These are phyloP conservation scores for Rhineura floridana DNA, from an alignment of 2,113 vertebrate genomes.

Conservation along the genomic window DNA sequence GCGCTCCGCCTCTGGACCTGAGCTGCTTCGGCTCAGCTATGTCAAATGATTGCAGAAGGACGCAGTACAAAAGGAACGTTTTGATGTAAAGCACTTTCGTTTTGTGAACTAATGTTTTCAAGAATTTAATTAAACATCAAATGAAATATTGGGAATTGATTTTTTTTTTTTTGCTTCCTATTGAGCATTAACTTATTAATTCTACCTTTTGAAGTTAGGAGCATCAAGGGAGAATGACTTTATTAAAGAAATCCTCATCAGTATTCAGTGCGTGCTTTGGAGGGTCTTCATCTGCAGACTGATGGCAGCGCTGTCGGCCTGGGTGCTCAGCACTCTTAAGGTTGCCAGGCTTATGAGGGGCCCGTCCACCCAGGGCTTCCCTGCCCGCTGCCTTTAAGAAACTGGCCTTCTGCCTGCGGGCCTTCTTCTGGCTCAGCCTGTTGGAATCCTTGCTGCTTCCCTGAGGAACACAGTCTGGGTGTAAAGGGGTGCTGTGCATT, in stretches of 20 bases:
- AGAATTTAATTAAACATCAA: constrained; percentile 79
- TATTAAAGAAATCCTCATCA: constrained; percentile 72
- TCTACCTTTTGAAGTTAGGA: constrained; percentile 64
- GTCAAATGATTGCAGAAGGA: neutral
- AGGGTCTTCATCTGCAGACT: neutral
- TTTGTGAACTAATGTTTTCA: constrained; percentile 78
- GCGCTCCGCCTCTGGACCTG: neutral
- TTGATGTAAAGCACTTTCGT: constrained; percentile 79
- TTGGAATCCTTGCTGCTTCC: neutral
- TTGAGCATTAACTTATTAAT: constrained; percentile 78
- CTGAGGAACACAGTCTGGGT: neutral
- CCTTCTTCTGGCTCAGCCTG: neutral
- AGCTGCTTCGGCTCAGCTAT: neutral
- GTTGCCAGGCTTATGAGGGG: constrained; percentile 23
- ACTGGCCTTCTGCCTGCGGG: constrained; percentile 1
- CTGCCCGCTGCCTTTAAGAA: constrained; percentile 53
- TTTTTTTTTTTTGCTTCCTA: constrained; percentile 72
- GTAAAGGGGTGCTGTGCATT: no score
- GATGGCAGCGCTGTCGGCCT: neutral
- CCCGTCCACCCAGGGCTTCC: constrained; percentile 33
- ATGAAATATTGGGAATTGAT: constrained; percentile 44
- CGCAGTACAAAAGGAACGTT: constrained; percentile 35
- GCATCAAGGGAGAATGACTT: constrained; percentile 63
- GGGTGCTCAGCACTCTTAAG: constrained; percentile 35
- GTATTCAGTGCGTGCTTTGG: neutral